Base-by-base conservation (phyloP, 2,888 invertebrate species). In the Gisinianus flammeolus region DNA sequence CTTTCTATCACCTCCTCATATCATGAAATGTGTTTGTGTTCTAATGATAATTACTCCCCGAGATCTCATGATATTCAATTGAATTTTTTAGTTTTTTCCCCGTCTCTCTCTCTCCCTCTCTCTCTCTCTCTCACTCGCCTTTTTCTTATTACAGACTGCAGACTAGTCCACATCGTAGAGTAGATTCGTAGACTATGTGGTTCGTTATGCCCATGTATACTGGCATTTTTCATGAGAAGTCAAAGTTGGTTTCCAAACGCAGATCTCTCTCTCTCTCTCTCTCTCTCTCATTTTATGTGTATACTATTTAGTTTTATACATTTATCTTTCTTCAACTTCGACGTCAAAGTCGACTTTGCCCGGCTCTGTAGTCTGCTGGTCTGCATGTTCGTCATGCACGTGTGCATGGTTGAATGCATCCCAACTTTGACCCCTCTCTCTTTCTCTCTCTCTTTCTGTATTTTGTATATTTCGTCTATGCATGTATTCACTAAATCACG, bases 1-100 rank as follows among this genome's bases (percentile, higher is more conserved):
- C 84, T 80, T 82, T 81, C 82, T 83, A 84, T 83, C 82, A 83
- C 81, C 81, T 80, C 80, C 81, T 81, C 79, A 74, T 80, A 81
- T 83, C 82, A 82, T 81, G 80, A 83, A 79, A 81, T 79, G 75
- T 70, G 72, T 72, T 33, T 76, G 76, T 79, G 69, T 79, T 75
- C 77, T 83, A 82, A 83, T 82, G 83, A 83, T 83, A 82, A 83
- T 83, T 83, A 81, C 81, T 77, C 74, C 66, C 66, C 68, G 78
- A 78, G 77, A 77, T 80, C 79, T 77, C 77, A 79, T 80, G 78
- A 80, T 78, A 75, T 77, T 79, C 79, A 80, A 77, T 77, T 77
- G 77, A 80, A 79, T 79, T 77, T 79, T 80, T 80, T 77, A 72
- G 73, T 62, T 73, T 73, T 73, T 73, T 73, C 35, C 26, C 26